Conservation (phyloP, 2,888 invertebrate genomes). For the Plagodis pulveraria region DNA sequence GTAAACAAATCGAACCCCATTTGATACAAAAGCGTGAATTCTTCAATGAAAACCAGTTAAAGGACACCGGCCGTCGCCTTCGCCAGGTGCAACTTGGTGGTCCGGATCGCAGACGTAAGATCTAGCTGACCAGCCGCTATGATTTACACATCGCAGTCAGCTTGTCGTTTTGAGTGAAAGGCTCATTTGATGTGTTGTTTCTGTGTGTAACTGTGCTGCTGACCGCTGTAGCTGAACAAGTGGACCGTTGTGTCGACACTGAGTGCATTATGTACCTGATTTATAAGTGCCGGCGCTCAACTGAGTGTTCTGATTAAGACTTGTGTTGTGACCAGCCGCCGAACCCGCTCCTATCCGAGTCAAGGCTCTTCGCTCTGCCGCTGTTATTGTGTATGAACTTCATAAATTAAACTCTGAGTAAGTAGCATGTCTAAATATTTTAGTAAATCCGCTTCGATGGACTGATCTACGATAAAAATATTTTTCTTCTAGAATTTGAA, state of each 20-base stretch:
- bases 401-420: slow-evolving; percentile 41
- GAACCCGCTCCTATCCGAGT: slow-evolving; percentile 27
- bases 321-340: slow-evolving; percentile 2
- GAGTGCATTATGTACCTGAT: slow-evolving; percentile 50
- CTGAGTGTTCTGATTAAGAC: slow-evolving; percentile 14
- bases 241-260: slow-evolving; percentile 46
- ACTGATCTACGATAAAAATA: not conserved
- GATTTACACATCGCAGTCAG: slow-evolving; percentile 62
- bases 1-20: slow-evolving; percentile 66
- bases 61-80: slow-evolving; percentile 28
- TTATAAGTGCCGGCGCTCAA: slow-evolving; percentile 41
- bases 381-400: slow-evolving; percentile 39
- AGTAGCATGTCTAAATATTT: slow-evolving; percentile 31
- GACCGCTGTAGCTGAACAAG: slow-evolving; percentile 53
- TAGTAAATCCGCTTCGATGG: slow-evolving; percentile 1
- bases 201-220: slow-evolving; percentile 63
- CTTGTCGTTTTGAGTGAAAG: slow-evolving; percentile 76
- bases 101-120: slow-evolving; percentile 40
- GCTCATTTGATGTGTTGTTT: slow-evolving; percentile 56
- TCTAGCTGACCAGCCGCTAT: slow-evolving; percentile 68
- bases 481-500: slow-evolving; percentile 1
- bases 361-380: slow-evolving; percentile 31
- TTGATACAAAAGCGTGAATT: slow-evolving; percentile 60
- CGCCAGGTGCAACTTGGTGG: slow-evolving; percentile 21
- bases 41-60: slow-evolving; percentile 60